Evolutionary conservation across 2,113 vertebrate genomes (phyloP).

Genomic region (Dromas ardeola): DNA sequence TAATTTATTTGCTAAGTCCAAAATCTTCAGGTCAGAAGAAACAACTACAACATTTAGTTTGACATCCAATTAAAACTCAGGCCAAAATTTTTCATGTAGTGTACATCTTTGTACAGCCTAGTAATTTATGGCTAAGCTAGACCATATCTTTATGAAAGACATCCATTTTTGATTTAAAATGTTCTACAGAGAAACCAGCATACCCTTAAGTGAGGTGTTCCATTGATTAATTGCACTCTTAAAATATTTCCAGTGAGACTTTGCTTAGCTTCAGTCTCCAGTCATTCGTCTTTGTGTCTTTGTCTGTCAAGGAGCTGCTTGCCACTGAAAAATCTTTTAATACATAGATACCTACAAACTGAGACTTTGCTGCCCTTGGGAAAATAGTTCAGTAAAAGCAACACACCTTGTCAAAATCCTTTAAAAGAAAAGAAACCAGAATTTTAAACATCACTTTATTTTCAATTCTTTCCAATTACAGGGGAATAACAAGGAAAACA

Average conservation of each 20-base stretch:
- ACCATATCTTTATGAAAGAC: not conserved
- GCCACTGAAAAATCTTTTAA: slow-evolving; percentile 27
- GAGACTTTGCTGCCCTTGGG: not conserved
- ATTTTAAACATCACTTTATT: not conserved
- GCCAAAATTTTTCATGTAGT: not conserved
- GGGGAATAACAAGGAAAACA: not conserved
- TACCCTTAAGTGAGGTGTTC: slow-evolving; percentile 34
- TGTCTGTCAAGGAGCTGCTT: slow-evolving; percentile 37
- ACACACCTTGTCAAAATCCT: not conserved
- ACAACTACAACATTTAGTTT: not conserved
- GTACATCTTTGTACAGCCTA: not conserved
- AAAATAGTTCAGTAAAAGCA: not conserved
- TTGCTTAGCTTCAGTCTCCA: slow-evolving; percentile 19
- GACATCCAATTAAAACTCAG: slow-evolving; percentile 12
- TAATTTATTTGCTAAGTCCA: not conserved
- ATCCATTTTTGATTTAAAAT: slow-evolving; percentile 42
- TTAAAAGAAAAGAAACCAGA: not conserved
- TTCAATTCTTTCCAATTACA: not conserved
- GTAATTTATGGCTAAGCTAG: slow-evolving; percentile 35
- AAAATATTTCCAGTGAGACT: slow-evolving; percentile 51
- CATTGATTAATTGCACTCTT: slow-evolving; percentile 51
- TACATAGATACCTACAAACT: not conserved
- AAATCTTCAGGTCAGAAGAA: not conserved
- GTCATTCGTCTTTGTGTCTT: slow-evolving; percentile 32
- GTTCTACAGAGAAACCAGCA: not conserved